phyloP scores from a whole-genome alignment of 2,888 invertebrate species.

The Cheilosia soror region DNA sequence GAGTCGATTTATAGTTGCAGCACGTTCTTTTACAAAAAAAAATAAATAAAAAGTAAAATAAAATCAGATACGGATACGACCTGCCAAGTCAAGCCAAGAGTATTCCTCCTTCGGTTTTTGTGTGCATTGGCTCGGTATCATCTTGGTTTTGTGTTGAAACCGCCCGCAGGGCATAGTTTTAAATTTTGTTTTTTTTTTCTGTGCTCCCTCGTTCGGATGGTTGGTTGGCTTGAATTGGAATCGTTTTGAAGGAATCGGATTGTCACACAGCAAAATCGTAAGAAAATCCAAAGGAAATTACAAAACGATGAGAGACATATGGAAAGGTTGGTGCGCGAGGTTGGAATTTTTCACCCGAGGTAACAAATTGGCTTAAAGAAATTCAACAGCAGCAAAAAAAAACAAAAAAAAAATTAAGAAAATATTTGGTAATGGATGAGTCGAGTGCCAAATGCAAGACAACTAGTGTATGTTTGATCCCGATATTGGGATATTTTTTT shows the following conservation, averaged over 20 bases:
- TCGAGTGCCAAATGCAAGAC: conserved; percentile 69
- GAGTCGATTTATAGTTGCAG: conserved; percentile 73
- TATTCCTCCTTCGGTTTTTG: conserved; percentile 60
- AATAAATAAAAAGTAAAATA: conserved; percentile 23
- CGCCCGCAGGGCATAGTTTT: conserved; percentile 69
- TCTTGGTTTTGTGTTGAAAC: conserved; percentile 72
- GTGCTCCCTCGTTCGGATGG: conserved; percentile 21
- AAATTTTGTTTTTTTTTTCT: conserved; percentile 20
- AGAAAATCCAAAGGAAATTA: conserved; percentile 73
- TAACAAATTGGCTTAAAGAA: conserved; percentile 68
- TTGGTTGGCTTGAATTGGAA: conserved; percentile 30
- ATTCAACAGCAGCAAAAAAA: conserved; percentile 5
- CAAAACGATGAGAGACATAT: conserved; percentile 69
- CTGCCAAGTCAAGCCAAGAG: conserved; percentile 72
- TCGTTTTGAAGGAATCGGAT: conserved; percentile 67
- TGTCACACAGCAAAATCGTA: conserved; percentile 64
- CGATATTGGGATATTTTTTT: not conserved
- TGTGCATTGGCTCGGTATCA: conserved; percentile 74
- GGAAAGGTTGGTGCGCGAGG: conserved; percentile 36
- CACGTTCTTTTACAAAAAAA: conserved; percentile 55
- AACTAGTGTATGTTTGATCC: conserved; percentile 45
- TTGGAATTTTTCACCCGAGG: conserved; percentile 51
- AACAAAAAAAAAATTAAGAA: conserved; percentile 53
- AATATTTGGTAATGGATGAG: conserved; percentile 75
- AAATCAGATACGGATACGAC: conserved; percentile 71